Evolutionary conservation across 2,797 vertebrate genomes (phyloP).

Genomic region (Apogon talboti): DNA sequence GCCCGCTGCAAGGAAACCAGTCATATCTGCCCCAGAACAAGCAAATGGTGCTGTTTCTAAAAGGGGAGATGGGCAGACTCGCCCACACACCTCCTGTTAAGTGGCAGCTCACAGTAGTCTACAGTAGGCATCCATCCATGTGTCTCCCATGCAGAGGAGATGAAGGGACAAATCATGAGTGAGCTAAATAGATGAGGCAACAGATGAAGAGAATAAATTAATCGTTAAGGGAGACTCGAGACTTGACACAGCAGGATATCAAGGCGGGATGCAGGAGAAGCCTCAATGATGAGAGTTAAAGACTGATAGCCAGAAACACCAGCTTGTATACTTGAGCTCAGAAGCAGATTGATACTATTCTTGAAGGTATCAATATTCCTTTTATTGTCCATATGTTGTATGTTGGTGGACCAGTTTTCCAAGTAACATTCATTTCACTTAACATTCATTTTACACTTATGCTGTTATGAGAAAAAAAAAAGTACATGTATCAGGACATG

Average conservation of each 20-base stretch:
- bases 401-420: too few species aligned
- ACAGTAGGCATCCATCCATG: conserved; percentile 65
- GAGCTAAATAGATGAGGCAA: conserved; percentile 68
- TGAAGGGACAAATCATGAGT: conserved; percentile 68
- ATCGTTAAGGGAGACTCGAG: conserved; percentile 63
- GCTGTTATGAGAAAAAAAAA: too few species aligned
- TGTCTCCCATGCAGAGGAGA: conserved; percentile 60
- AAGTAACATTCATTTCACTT: too few species aligned
- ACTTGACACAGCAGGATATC: conserved; percentile 60
- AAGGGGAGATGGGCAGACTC: conserved; percentile 78
- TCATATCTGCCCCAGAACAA: conserved; percentile 79
- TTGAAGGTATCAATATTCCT: conserved; percentile 21
- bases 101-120: conserved; percentile 70
- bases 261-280: conserved; percentile 45
- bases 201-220: conserved; percentile 66
- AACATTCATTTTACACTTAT: too few species aligned
- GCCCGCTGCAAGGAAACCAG: conserved; percentile 76
- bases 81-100: conserved; percentile 83
- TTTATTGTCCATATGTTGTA: too few species aligned
- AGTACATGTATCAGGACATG: too few species aligned
- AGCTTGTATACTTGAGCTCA: conserved; percentile 18
- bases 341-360: conserved; percentile 12
- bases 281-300: conserved; percentile 37
- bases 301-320: conserved; percentile 34
- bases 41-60: conserved; percentile 81